phyloP scores from a whole-genome alignment of 2,797 vertebrate genomes.

The Spatula clypeata region DNA sequence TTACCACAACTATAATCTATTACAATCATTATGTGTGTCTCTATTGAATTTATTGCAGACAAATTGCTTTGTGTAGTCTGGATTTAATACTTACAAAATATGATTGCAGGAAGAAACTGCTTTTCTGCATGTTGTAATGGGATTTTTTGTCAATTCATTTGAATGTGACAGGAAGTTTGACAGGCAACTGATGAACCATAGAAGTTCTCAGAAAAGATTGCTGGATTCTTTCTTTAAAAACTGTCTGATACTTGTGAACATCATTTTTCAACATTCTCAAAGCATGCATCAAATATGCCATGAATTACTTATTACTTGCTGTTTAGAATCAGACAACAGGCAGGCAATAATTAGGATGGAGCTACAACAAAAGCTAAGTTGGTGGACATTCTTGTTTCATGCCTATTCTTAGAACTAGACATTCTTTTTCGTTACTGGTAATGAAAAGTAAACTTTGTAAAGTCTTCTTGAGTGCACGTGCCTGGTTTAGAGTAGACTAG shows the following conservation, averaged over 20 bases:
- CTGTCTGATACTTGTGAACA: rapidly evolving
- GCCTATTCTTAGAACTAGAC: background rate
- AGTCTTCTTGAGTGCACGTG: rapidly evolving
- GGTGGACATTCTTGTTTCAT: background rate
- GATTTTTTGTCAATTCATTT: constrained; percentile 27
- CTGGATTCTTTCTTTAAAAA: background rate
- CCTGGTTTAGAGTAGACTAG: background rate
- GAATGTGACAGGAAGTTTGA: background rate
- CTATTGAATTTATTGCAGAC: background rate
- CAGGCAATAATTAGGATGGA: background rate
- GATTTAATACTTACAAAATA: constrained; percentile 15
- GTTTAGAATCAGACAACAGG: background rate
- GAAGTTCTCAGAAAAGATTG: background rate
- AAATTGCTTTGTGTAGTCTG: background rate
- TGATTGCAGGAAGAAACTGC: background rate
- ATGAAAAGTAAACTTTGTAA: background rate
- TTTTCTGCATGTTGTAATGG: background rate
- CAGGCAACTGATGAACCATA: constrained; percentile 4
- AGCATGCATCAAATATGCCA: background rate
- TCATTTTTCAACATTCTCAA: background rate
- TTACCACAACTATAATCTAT: background rate
- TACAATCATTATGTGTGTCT: background rate
- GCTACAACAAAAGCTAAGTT: background rate
- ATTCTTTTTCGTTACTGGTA: background rate
- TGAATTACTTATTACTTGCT: background rate